These are phyloP conservation scores for Lamellibrachia satsuma DNA, from an alignment of 2,888 invertebrate genomes.

Conservation along the genomic window DNA sequence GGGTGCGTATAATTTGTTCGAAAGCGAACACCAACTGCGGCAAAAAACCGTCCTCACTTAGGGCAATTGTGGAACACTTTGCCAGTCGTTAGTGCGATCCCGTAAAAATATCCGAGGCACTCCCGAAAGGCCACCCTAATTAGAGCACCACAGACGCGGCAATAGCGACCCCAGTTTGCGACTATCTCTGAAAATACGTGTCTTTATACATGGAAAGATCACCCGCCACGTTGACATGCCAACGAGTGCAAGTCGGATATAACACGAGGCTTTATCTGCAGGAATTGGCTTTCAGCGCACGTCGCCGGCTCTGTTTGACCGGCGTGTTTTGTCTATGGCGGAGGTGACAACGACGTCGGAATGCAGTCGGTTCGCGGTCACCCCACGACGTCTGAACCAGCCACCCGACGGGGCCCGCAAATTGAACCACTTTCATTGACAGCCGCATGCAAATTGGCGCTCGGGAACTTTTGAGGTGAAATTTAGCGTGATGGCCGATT, in stretches of 20 bases:
- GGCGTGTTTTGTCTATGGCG: not conserved
- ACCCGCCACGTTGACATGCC: not conserved
- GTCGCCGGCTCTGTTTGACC: not conserved
- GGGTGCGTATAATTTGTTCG: conserved; percentile 10
- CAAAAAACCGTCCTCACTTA: not conserved
- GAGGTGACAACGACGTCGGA: not conserved
- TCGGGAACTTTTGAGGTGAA: not conserved
- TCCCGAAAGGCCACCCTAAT: not conserved
- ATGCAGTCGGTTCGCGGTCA: not conserved
- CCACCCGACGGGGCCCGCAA: not conserved
- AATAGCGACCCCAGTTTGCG: conserved; percentile 4
- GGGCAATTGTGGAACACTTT: not conserved
- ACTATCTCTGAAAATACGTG: not conserved
- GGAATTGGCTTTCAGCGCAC: conserved; percentile 7
- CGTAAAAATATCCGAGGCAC: not conserved
- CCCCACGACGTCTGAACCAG: not conserved
- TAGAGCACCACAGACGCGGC: not conserved
- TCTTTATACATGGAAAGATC: not conserved
- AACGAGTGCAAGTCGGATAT: not conserved
- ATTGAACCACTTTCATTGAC: conserved; percentile 13
- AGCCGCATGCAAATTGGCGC: conserved; percentile 11
- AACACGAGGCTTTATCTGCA: not conserved
- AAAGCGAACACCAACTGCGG: not conserved
- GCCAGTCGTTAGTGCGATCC: not conserved
- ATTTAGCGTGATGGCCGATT: conserved; percentile 17